Conservation (phyloP, 1,140 invertebrate genomes). For the Theocolax elegans region DNA sequence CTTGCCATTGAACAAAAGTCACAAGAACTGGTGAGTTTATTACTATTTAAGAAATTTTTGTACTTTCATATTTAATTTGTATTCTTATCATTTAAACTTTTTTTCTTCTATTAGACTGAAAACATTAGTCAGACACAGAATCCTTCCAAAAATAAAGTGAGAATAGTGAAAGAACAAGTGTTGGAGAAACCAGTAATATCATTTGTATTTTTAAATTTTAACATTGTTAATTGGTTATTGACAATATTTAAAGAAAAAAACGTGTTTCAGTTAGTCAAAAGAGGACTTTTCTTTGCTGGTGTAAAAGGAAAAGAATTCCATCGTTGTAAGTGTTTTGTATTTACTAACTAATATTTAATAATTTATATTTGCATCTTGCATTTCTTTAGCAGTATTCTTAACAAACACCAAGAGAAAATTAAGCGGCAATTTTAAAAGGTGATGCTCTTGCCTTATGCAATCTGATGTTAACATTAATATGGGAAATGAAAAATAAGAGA, state of each 20-base stretch:
- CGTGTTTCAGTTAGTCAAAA: conserved; percentile 19
- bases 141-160: no score
- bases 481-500: neutral
- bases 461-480: conserved; percentile 3
- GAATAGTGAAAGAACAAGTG: neutral
- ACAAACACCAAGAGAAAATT: conserved; percentile 15
- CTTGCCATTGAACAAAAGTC: no score
- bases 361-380: no score
- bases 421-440: conserved; percentile 18
- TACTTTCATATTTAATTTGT: no score
- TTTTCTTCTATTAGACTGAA: no score
- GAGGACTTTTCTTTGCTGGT: conserved; percentile 33
- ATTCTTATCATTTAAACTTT: no score
- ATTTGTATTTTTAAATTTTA: neutral
- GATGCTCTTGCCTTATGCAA: conserved; percentile 34
- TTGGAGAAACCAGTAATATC: conserved; percentile 28
- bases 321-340: conserved; percentile 28
- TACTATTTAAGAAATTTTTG: no score
- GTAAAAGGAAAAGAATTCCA: conserved; percentile 30
- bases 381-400: no score
- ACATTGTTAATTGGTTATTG: neutral
- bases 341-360: neutral
- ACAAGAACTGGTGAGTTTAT: no score
- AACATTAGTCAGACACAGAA: no score
- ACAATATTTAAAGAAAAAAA: no score